phyloP scores from a whole-genome alignment of 1,140 invertebrate genomes.

The Stenopsyche tienmushanensis region DNA sequence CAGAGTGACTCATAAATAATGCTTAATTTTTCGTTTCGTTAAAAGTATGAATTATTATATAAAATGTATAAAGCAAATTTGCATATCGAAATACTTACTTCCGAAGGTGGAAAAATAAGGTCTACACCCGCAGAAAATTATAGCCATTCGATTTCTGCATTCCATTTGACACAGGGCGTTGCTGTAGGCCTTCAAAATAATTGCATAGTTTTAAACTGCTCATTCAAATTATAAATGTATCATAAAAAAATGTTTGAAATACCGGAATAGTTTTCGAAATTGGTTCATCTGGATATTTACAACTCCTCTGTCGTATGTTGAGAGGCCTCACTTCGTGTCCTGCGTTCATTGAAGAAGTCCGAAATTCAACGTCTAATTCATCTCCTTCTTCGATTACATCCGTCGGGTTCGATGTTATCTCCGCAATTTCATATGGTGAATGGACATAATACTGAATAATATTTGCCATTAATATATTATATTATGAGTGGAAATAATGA shows the following conservation, averaged over 20 bases:
- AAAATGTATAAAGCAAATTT: no score
- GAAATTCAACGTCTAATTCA: conserved; percentile 58
- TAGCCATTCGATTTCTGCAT: conserved; percentile 55
- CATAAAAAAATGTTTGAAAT: no score
- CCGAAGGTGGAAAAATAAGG: conserved; percentile 59
- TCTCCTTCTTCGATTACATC: conserved; percentile 52
- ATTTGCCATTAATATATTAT: neutral
- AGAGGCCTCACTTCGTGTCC: conserved; percentile 48
- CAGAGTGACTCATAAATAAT: no score
- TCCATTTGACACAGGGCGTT: conserved; percentile 58
- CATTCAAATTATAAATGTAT: no score
- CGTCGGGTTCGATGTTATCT: conserved; percentile 54
- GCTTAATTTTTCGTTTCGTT: no score
- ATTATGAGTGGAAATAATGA: no score
- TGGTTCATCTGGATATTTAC: conserved; percentile 58
- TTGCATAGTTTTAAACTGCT: neutral
- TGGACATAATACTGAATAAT: conserved; percentile 60
- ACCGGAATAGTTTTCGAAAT: conserved; percentile 50
- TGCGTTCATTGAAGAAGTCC: conserved; percentile 57
- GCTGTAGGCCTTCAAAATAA: conserved; percentile 54
- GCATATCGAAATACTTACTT: conserved; percentile 42
- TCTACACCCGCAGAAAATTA: conserved; percentile 58
- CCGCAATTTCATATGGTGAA: conserved; percentile 59
- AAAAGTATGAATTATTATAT: no score
- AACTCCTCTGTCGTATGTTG: conserved; percentile 52